Base-by-base conservation (phyloP, 2,797 vertebrate genomes). In the Chaetophractus vellerosus region DNA sequence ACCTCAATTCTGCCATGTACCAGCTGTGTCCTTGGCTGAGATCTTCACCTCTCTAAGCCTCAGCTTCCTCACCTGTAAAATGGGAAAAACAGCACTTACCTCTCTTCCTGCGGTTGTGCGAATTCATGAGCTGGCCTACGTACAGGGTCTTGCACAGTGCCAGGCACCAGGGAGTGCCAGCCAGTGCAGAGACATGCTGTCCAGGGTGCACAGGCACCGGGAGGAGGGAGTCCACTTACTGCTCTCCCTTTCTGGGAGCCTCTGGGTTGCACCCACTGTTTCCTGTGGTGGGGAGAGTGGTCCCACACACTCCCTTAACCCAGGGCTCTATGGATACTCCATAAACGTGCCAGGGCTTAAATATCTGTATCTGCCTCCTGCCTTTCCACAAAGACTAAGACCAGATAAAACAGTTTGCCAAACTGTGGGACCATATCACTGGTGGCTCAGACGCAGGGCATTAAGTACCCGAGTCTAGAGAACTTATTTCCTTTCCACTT, bases 391-490 rank as follows among this genome's bases (percentile, higher is more conserved):
- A 50, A 23, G 38, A 57, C 69, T 38, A 57, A 75, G 10, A 69
- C 38, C 28, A 33, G n/a, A 14, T 55, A 18, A 87, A 41, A 91
- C 18, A 61, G 33, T 71, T 88, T 87, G 86, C 33, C 69, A 88
- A 66, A 41, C 33, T 1, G 14, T 38, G 41, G 76, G 33, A 50
- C 26, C 52, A 15, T 48, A 52, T 48, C 36, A 36, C n/a, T 36
- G 88, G 66, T 8, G 12, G n/a, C 66, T 64, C 57, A 71, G 28
- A 91, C 38, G 9, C 48, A 31, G 6, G 28, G 36, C 66, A 86
- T 26, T 41, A 28, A 68, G 59, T 9, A 75, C 61, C 26, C 45
- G 50, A 50, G 31, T 38, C n/a, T 50, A 24, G 50, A 86, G 64
- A 16, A 50, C 9, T 16, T 50, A 72, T 45, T 61, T 33, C 55